These are phyloP conservation scores for Phengaris arion DNA, from an alignment of 2,888 invertebrate species.

Conservation along the genomic window DNA sequence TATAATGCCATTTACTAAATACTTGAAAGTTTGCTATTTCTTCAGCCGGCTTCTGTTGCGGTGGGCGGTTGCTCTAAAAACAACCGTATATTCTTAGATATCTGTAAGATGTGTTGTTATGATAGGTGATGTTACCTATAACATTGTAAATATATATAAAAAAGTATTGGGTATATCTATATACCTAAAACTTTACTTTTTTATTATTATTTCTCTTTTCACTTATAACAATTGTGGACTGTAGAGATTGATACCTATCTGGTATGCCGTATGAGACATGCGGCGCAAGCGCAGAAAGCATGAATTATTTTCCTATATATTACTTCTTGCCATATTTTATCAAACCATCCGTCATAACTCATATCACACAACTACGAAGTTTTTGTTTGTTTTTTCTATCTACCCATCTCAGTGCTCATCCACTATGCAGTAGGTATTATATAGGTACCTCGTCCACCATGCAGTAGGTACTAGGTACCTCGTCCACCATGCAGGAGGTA, in stretches of 20 bases:
- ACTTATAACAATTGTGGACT: neutral
- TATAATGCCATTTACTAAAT: constrained; percentile 20
- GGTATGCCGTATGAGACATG: neutral
- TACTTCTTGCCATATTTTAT: neutral
- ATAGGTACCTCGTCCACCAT: too few relatives aligned
- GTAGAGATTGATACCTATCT: neutral
- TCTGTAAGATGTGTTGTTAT: neutral
- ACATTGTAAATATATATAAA: too few relatives aligned
- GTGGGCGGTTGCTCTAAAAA: neutral
- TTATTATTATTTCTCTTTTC: neutral
- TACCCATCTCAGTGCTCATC: too few relatives aligned
- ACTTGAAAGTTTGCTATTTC: constrained; percentile 8
- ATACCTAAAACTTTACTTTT: neutral
- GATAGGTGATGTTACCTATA: too few relatives aligned
- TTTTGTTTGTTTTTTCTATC: too few relatives aligned
- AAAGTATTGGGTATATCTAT: too few relatives aligned
- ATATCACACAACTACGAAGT: too few relatives aligned
- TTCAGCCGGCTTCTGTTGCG: neutral
- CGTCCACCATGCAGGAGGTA: too few relatives aligned
- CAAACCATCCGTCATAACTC: too few relatives aligned
- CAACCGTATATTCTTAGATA: neutral
- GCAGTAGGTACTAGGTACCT: too few relatives aligned
- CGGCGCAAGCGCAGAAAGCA: constrained; percentile 1
- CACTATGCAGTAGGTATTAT: too few relatives aligned
- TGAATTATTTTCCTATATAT: constrained; percentile 1